Evolutionary conservation across 2,797 vertebrate genomes (phyloP), one percentile per base, ranked within the genome.

Genomic region (Otolemur crassicaudatus): DNA sequence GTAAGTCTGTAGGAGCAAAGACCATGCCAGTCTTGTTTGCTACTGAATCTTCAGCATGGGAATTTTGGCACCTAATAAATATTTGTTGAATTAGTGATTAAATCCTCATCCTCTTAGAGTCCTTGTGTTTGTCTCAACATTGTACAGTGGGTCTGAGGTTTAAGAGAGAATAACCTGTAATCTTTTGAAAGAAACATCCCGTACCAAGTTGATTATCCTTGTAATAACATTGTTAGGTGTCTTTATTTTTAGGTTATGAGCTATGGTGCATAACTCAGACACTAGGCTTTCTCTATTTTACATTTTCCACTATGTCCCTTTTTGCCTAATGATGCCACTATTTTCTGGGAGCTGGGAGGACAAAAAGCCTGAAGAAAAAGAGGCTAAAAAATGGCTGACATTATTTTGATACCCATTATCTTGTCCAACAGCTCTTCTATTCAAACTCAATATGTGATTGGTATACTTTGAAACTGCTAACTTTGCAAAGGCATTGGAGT

Each of bases 391-490:
- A 70, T 96, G 53, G 13, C 65, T 92, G 46, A 43, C 43, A 37
- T 53, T 93, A 83, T 70, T 95, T 90, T 40, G 75, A 56, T 49
- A 17, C 31, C 43, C 14, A 1, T 1, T 90, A 53, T 69, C 17
- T 94, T 43, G 73, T 76, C 10, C 49, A 65, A 1, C 8, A 75
- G 2, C 31, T 85, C 65, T 67, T 88, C 20, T 86, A 56, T 27
- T 92, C 75, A 83, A 6, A 92, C 58, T 87, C n/a, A 75, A 0
- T 75, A 88, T 73, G 11, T 49, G 29, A 69, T 79, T 90, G 23
- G 76, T 89, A 94, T 89, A 84, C 65, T 93, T 92, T 91, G 63
- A 90, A 93, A 91, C 34, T 92, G 43, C 46, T 75, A 75, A 22
- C 63, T 91, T 94, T 83, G 72, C 60, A 75, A 80, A 91, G n/a